A percentile compares a stretch with the other conserved stretches of the same genome.
phyloP scores from a whole-genome alignment of 2,113 vertebrate genomes.

The Tyto alba region DNA sequence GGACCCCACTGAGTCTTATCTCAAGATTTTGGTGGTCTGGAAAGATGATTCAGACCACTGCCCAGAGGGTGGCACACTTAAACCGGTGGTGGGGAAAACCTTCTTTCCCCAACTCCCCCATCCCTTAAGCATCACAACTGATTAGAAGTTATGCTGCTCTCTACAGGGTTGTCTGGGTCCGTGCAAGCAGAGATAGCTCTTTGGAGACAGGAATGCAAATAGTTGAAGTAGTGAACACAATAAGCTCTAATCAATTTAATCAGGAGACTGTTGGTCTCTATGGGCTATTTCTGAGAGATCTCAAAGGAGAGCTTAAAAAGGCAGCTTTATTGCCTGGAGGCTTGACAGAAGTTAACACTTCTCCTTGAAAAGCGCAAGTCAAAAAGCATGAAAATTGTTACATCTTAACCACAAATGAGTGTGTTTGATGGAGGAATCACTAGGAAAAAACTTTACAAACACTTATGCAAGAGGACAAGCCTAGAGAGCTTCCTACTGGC shows the following conservation, averaged over 20 bases:
- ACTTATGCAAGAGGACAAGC: background rate
- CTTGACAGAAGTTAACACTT: slow-evolving; percentile 47
- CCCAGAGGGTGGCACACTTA: background rate
- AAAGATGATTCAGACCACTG: background rate
- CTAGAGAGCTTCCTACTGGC: slow-evolving; percentile 3
- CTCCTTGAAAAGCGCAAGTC: slow-evolving; percentile 49
- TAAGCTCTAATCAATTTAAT: background rate
- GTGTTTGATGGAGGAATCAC: background rate
- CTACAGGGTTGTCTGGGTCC: background rate
- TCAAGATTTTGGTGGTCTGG: background rate
- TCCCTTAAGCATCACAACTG: background rate
- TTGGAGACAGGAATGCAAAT: background rate
- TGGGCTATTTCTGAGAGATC: slow-evolving; percentile 1
- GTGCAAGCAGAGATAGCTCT: background rate
- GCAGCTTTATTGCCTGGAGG: slow-evolving; percentile 51
- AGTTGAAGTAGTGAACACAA: background rate
- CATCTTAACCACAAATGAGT: background rate
- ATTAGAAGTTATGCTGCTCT: background rate
- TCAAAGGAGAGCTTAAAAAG: slow-evolving; percentile 53
- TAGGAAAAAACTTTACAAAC: background rate
- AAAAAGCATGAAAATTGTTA: slow-evolving; percentile 16
- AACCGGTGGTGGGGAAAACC: background rate
- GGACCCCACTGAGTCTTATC: background rate
- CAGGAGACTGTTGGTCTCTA: background rate
- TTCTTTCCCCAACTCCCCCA: background rate